Base-by-base conservation (phyloP, 2,113 vertebrate species). In the Oryzias curvinotus region DNA sequence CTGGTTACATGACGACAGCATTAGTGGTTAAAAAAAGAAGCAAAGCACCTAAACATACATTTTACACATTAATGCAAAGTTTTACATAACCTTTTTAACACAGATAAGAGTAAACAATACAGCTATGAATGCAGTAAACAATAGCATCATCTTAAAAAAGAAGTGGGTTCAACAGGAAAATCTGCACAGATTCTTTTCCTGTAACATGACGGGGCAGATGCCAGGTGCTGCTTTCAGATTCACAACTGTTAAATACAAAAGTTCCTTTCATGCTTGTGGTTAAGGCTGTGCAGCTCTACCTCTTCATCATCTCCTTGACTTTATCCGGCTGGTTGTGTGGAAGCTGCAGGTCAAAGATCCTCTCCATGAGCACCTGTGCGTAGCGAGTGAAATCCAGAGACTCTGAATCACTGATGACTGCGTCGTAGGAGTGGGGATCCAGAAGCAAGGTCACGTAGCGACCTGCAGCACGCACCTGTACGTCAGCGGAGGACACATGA, bases 391-490 rank as follows among this genome's bases (percentile, higher is more conserved):
- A 96, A 82, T 96, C 93, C 72, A 96, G 77, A 25, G 84, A 82
- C 1, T 53, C 64, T 0, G 89, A 71, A 63, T 94, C 93, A 58
- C 89, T 85, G 47, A 94, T 79, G 53, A 95, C 92, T 0, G 55
- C 0, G 5, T 95, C 93, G 0, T 93, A 96, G 0, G 94, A 95
- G 71, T 92, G 89, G 0, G 94, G 94, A 64, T 96, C 95, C 85
- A 96, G 81, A 57, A 96, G 85, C 41, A 95, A 77, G 0, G 94
- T 95, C 63, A 96, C 73, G 0, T 93, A 94, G 18, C 79, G 92
- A 14, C 95, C 95, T 0, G 91, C 94, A 4, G 87, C 89, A 64
- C 91, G 92, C 68, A 96, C 90, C 95, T 96, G 75, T 0, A 26
- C 5, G 14, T n/a, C 19, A 8, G 45, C 2, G n/a, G 52, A 0